Evolutionary conservation across 2,888 invertebrate species (phyloP).

Genomic region (Rotaria magnacalcarata): DNA sequence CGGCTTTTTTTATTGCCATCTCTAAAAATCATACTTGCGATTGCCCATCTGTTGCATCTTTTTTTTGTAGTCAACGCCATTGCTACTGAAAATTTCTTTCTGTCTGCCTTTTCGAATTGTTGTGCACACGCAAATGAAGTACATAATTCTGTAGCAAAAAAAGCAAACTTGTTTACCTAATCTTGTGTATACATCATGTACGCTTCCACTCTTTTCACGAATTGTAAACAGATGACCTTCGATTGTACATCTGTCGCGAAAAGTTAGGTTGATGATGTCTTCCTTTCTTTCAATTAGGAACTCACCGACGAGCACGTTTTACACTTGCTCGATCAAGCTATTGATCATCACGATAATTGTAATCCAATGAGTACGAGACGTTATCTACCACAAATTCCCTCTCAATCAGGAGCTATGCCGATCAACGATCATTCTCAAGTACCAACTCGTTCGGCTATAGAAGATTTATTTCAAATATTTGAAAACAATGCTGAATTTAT

Average conservation of each 20-base stretch:
- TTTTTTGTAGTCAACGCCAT: background rate
- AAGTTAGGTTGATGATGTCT: background rate
- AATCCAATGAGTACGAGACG: background rate
- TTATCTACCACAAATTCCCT: background rate
- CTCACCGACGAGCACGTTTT: conserved; percentile 2
- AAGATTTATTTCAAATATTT: conserved; percentile 35
- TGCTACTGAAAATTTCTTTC: background rate
- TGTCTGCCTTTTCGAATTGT: background rate
- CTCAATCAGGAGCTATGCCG: background rate
- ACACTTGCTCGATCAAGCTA: background rate
- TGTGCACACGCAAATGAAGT: background rate
- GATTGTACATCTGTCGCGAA: background rate
- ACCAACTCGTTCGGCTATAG: background rate
- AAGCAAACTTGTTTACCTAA: background rate
- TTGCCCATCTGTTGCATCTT: background rate
- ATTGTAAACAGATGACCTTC: background rate
- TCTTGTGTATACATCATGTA: background rate
- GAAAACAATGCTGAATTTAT: conserved; percentile 23
- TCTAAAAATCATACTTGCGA: background rate
- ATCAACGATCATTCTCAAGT: background rate
- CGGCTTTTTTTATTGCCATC: background rate
- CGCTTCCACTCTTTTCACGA: background rate
- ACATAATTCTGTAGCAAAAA: background rate
- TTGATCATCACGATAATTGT: background rate
- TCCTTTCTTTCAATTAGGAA: background rate